These are phyloP conservation scores for Phyllotreta striolata DNA, from an alignment of 2,888 invertebrate species.

Conservation along the genomic window DNA sequence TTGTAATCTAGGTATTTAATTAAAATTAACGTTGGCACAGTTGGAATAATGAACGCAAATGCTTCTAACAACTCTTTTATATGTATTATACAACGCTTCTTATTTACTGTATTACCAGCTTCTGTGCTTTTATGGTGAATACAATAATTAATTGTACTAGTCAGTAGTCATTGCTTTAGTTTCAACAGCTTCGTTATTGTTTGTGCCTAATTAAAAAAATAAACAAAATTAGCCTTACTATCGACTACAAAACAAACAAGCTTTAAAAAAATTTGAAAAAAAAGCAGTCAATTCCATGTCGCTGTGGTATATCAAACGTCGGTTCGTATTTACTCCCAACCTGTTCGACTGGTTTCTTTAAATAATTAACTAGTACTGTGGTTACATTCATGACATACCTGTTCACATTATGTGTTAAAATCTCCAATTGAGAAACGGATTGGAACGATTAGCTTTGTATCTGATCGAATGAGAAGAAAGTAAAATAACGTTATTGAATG, in stretches of 20 bases:
- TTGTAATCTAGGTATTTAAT: no score
- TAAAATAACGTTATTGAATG: constrained; percentile 22
- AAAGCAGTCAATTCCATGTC: constrained; percentile 31
- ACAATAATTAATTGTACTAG: no score
- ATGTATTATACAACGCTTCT: no score
- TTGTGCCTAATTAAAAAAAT: no score
- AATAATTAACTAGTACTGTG: constrained; percentile 36
- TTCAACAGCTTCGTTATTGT: no score
- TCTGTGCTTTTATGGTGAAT: no score
- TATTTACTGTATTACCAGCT: no score
- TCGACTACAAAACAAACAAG: constrained; percentile 10
- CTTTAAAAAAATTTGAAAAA: constrained; percentile 33
- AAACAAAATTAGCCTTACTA: neutral
- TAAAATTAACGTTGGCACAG: no score
- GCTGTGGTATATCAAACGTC: constrained; percentile 32
- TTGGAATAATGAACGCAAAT: no score
- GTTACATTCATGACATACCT: constrained; percentile 34
- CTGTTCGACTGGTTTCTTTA: constrained; percentile 38
- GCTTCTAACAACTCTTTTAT: no score
- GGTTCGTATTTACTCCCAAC: constrained; percentile 30
- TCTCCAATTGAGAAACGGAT: constrained; percentile 34
- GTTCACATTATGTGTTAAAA: constrained; percentile 35
- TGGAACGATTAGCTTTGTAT: constrained; percentile 24
- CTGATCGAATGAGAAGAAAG: constrained; percentile 20
- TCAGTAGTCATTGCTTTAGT: no score